Evolutionary conservation across 2,888 invertebrate species (phyloP).

Genomic region (Melanotus villosus): DNA sequence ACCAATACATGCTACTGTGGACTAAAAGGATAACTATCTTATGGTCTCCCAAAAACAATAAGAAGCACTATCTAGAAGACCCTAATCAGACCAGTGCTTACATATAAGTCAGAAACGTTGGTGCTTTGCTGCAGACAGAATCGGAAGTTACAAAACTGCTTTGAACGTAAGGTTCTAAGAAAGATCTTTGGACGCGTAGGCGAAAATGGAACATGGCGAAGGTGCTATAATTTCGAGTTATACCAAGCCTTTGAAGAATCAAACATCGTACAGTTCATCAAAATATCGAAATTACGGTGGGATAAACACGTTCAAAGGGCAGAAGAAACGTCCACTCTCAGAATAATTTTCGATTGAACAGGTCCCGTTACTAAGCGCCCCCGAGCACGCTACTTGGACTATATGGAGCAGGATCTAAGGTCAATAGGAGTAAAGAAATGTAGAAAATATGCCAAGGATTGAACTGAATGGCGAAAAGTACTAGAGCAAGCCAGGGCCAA

Average conservation of each 20-base stretch:
- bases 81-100: too few relatives aligned
- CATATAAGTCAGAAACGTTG: too few relatives aligned
- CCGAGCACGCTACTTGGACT: too few relatives aligned
- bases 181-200: neutral
- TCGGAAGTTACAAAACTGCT: too few relatives aligned
- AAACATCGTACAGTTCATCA: neutral
- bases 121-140: too few relatives aligned
- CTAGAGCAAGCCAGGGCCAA: neutral
- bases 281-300: neutral
- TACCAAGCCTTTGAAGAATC: conserved; percentile 2
- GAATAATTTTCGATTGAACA: neutral
- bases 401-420: too few relatives aligned
- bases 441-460: neutral
- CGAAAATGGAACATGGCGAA: neutral
- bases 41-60: too few relatives aligned
- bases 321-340: neutral
- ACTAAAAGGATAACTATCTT: too few relatives aligned
- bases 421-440: neutral
- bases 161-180: too few relatives aligned
- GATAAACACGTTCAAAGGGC: neutral
- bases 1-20: too few relatives aligned
- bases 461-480: neutral
- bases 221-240: neutral
- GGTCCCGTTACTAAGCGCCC: neutral
- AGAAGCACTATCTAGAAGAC: too few relatives aligned